phyloP scores from a whole-genome alignment of 2,888 invertebrate genomes.

The Oscheius onirici region DNA sequence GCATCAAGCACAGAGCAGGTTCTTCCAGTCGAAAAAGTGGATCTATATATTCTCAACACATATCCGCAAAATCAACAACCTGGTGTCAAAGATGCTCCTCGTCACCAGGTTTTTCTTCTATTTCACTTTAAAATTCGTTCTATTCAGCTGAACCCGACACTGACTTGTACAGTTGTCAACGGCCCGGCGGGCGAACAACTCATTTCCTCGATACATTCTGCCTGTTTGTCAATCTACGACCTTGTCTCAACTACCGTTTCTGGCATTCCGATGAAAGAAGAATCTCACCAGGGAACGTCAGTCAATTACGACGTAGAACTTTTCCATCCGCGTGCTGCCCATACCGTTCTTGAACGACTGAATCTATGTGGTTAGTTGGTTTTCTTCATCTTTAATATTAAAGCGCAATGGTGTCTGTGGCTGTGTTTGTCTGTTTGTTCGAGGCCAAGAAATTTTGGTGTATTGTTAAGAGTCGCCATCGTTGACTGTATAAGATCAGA shows the following conservation, averaged over 20 bases:
- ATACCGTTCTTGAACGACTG: constrained; percentile 40
- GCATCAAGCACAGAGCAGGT: background rate
- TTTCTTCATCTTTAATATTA: background rate
- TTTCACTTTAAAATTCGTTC: background rate
- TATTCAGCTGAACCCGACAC: constrained; percentile 9
- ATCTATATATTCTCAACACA: constrained; percentile 41
- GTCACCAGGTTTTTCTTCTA: background rate
- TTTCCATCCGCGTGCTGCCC: constrained; percentile 78
- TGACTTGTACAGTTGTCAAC: constrained; percentile 9
- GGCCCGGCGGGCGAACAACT: constrained; percentile 18
- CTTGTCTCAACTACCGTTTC: constrained; percentile 95
- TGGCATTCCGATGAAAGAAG: constrained; percentile 93
- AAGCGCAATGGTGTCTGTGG: too few species aligned
- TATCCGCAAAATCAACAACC: constrained; percentile 26
- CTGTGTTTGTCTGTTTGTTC: too few species aligned
- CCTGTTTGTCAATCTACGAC: constrained; percentile 81
- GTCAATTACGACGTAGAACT: constrained; percentile 99
- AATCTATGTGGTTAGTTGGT: constrained; percentile 34
- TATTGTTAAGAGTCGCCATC: too few species aligned
- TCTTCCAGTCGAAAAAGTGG: constrained; percentile 35
- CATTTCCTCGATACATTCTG: constrained; percentile 42
- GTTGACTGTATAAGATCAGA: too few species aligned
- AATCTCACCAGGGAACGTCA: constrained; percentile 81
- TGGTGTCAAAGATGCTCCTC: background rate
- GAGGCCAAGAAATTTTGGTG: background rate